Evolutionary conservation across 2,888 invertebrate genomes (phyloP), one percentile per base, ranked within the genome.

Genomic region (Hymenopus coronatus): DNA sequence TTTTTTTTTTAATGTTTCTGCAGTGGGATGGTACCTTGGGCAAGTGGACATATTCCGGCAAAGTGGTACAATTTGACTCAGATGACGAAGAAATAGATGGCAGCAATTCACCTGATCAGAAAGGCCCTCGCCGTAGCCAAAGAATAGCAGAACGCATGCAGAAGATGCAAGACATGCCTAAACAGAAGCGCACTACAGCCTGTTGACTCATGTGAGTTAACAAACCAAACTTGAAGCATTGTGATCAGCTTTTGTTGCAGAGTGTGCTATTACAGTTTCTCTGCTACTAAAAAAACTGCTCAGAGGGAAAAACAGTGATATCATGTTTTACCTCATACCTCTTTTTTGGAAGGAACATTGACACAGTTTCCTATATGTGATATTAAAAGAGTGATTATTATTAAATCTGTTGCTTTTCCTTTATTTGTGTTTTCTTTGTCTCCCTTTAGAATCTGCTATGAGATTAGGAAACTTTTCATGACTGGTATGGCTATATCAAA

Each of bases 21-120:
- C 89, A 93, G 93, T 93, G 93, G 93, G 93, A 93, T 90, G 93
- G 93, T 82, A 91, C 92, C 82, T 91, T 93, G 9, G 91, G 91
- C 12, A 92, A 91, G 82, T 93, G 93, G 93, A 91, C 92, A 28
- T 93, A 93, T 89, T 90, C 90, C 0, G 91, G 91, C 70, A 90
- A 91, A 27, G n/a, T 84, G 25, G 83, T 25, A 81, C 89, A 84
- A 83, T 85, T 28, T 54, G 87, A 46, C 88, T 91, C 92, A 20
- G 91, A 90, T 14, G 91, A n/a, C 91, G 90, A 33, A 90, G 89
- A 28, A n/a, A 30, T 82, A 82, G 88, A 82, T 25, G 87, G 54
- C 3, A 83, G 8, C 15, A 33, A 28, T n/a, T 9, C 15, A 30
- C 12, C 15, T 4, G 83, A 86, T 28, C 27, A 83, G 12, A 83